phyloP scores from a whole-genome alignment of 1,140 invertebrate species.

The Berghia stephanieae region DNA sequence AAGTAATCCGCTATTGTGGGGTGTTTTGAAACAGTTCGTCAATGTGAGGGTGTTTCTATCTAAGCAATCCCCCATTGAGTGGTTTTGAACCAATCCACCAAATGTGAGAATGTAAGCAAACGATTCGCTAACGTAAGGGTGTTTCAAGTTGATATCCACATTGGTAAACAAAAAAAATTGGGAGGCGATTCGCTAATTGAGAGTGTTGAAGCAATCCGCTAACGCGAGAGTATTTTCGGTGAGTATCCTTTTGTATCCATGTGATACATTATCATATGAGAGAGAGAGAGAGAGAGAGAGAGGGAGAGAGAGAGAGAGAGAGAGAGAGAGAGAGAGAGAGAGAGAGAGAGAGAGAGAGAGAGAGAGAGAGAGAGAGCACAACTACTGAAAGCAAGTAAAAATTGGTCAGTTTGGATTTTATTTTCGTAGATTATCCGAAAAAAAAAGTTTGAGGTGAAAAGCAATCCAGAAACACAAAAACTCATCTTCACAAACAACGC shows the following conservation, averaged over 20 bases:
- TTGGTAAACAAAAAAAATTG: background rate
- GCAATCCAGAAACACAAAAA: too few species aligned
- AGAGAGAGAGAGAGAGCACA: background rate
- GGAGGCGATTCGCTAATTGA: background rate
- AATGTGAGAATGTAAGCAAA: background rate
- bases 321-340: conserved; percentile 16
- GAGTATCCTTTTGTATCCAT: too few species aligned
- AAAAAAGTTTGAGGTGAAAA: too few species aligned
- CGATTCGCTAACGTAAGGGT: background rate
- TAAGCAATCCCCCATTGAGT: too few species aligned
- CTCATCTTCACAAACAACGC: too few species aligned
- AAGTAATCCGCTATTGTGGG: too few species aligned
- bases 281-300: conserved; percentile 14
- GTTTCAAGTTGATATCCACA: background rate
- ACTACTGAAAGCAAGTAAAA: too few species aligned
- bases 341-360: background rate
- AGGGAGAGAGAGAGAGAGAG: conserved; percentile 9
- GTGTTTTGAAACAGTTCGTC: too few species aligned
- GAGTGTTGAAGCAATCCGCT: background rate
- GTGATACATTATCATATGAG: background rate
- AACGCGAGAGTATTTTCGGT: background rate
- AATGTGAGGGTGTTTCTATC: too few species aligned
- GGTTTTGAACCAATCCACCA: background rate
- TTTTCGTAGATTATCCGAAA: too few species aligned
- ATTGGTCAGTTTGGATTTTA: too few species aligned